A percentile compares a stretch with the other conserved stretches of the same genome.
These are phyloP conservation scores for Boleophthalmus pectinirostris DNA, from an alignment of 2,113 vertebrate genomes.

Conservation along the genomic window DNA sequence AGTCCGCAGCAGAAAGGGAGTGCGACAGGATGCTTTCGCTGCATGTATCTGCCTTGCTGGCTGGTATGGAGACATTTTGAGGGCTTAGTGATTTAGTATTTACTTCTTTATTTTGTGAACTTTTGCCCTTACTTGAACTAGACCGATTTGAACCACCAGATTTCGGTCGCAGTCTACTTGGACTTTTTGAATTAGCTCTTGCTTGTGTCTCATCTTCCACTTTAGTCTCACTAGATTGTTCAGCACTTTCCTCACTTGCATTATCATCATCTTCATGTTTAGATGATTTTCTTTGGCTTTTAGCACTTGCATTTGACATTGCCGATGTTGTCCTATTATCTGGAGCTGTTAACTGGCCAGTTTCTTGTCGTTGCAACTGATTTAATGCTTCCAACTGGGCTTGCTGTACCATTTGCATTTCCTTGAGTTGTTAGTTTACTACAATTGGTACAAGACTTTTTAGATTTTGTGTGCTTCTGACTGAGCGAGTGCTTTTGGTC, in stretches of 20 bases:
- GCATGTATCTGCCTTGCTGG: slow-evolving; percentile 45
- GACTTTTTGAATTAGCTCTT: slow-evolving; percentile 61
- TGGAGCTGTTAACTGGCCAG: slow-evolving; percentile 10
- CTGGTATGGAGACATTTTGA: slow-evolving; percentile 5
- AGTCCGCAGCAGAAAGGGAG: slow-evolving; percentile 59
- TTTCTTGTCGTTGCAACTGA: slow-evolving; percentile 40
- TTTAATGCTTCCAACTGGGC: slow-evolving; percentile 29
- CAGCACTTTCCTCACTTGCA: not conserved
- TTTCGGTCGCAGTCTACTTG: slow-evolving; percentile 31
- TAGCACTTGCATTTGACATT: slow-evolving; percentile 63
- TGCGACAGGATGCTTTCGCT: slow-evolving; percentile 51
- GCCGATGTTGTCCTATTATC: slow-evolving; percentile 50
- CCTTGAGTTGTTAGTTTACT: slow-evolving; percentile 21
- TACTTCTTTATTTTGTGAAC: slow-evolving; percentile 29
- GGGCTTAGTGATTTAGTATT: slow-evolving; percentile 29
- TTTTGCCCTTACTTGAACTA: slow-evolving; percentile 33
- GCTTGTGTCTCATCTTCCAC: slow-evolving; percentile 24
- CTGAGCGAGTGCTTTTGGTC: slow-evolving; percentile 52
- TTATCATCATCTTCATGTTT: slow-evolving; percentile 14
- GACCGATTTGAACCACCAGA: slow-evolving; percentile 59
- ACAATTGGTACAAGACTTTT: slow-evolving; percentile 37
- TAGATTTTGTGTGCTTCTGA: slow-evolving; percentile 46
- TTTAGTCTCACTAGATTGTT: slow-evolving; percentile 17
- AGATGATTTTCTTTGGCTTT: slow-evolving; percentile 44
- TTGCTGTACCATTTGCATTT: not conserved